phyloP scores from a whole-genome alignment of 2,797 vertebrate genomes.

The Danio aesculapii region DNA sequence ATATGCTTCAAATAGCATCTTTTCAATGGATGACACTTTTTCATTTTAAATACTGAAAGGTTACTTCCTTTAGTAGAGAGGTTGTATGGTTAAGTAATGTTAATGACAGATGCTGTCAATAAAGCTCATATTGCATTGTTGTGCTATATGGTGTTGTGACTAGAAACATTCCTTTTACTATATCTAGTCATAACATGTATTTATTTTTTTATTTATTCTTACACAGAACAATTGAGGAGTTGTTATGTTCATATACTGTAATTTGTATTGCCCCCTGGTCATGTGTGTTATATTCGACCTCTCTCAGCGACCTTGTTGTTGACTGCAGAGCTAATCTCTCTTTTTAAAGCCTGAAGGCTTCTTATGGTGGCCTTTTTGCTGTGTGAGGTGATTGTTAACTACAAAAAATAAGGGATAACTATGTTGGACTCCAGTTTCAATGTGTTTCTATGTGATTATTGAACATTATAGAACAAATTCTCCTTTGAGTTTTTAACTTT shows the following conservation, averaged over 20 bases:
- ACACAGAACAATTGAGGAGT: constrained; percentile 64
- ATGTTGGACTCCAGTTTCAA: not conserved
- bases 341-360: constrained; percentile 2
- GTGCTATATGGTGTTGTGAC: not conserved
- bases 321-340: constrained; percentile 65
- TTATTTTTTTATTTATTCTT: constrained; percentile 1
- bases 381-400: constrained; percentile 6
- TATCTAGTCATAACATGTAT: not conserved
- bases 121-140: no score
- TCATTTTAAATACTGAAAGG: constrained; percentile 32
- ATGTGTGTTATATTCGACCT: constrained; percentile 69
- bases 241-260: constrained; percentile 57
- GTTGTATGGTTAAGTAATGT: not conserved
- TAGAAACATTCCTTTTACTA: not conserved
- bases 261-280: constrained; percentile 67
- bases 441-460: no score
- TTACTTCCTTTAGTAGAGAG: not conserved
- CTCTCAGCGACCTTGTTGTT: constrained; percentile 72
- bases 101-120: no score
- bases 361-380: constrained; percentile 3
- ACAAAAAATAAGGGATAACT: not conserved
- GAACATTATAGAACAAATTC: no score
- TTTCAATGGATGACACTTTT: constrained; percentile 25
- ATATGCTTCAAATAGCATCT: no score
- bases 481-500: not conserved